phyloP scores from a whole-genome alignment of 2,113 vertebrate species.

The Halichoeres trimaculatus region DNA sequence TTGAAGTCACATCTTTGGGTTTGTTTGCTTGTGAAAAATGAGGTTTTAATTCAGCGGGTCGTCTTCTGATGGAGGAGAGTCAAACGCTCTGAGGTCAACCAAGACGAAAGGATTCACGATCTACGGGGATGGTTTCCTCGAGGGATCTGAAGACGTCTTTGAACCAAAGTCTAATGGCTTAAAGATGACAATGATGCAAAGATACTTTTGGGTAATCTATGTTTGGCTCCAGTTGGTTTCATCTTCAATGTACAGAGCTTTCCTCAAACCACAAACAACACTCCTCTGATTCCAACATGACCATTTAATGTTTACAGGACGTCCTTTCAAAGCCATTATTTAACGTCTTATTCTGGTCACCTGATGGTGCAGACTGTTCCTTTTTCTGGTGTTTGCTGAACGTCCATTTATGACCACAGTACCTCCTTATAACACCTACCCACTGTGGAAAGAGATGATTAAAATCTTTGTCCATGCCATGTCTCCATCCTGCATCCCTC shows the following conservation, averaged over 20 bases:
- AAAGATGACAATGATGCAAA: slow-evolving; percentile 63
- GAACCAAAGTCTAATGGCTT: slow-evolving; percentile 49
- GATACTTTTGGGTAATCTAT: slow-evolving; percentile 32
- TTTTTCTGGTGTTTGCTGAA: too few relatives aligned
- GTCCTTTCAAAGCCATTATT: too few relatives aligned
- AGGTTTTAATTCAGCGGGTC: slow-evolving; percentile 47
- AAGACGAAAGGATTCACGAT: slow-evolving; percentile 48
- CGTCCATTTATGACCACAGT: too few relatives aligned
- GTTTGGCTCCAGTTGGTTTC: slow-evolving; percentile 21
- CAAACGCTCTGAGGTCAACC: slow-evolving; percentile 37
- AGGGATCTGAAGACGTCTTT: slow-evolving; percentile 21
- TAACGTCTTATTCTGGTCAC: too few relatives aligned
- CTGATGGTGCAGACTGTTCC: too few relatives aligned
- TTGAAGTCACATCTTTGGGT: slow-evolving; percentile 27
- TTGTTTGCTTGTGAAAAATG: slow-evolving; percentile 59
- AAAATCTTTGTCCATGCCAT: too few relatives aligned
- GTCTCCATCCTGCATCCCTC: too few relatives aligned
- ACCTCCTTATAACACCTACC: too few relatives aligned
- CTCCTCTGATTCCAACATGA: slow-evolving; percentile 17
- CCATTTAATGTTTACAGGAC: too few relatives aligned
- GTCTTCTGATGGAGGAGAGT: slow-evolving; percentile 48
- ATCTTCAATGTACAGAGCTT: not conserved
- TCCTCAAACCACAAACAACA: slow-evolving; percentile 15
- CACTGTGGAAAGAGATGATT: too few relatives aligned
- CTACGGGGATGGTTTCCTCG: slow-evolving; percentile 26